Evolutionary conservation across 2,888 invertebrate genomes (phyloP).

Genomic region (Oxyteleia sp.): DNA sequence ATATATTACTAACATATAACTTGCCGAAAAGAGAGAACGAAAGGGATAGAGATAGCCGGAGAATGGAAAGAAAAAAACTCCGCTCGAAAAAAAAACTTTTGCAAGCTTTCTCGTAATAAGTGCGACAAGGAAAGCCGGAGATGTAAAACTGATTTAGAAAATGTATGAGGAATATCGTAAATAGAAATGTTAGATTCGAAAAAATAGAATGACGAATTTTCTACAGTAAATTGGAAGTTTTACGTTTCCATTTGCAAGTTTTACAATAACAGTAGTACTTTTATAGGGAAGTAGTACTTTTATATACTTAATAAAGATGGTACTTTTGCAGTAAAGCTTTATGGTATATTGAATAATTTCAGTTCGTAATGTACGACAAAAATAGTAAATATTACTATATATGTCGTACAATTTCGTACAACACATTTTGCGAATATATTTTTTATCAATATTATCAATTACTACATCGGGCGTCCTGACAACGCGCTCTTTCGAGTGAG

Average conservation of each 20-base stretch:
- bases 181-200: background rate
- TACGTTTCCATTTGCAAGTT: background rate
- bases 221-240: conserved; percentile 8
- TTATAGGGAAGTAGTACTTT: too few species aligned
- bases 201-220: conserved; percentile 6
- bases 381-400: too few species aligned
- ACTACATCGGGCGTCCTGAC: too few species aligned
- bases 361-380: too few species aligned
- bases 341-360: too few species aligned
- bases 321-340: too few species aligned
- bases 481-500: too few species aligned
- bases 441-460: too few species aligned
- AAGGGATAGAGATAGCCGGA: background rate
- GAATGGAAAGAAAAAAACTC: background rate
- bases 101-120: background rate
- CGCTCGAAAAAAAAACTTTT: conserved; percentile 35
- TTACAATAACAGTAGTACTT: too few species aligned
- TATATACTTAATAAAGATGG: too few species aligned
- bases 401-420: too few species aligned
- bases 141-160: conserved; percentile 11
- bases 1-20: conserved; percentile 24
- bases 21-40: conserved; percentile 7
- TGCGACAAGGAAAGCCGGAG: conserved; percentile 4
- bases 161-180: conserved; percentile 9
- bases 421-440: too few species aligned